Conservation (phyloP, 1,140 invertebrate genomes). For the Caenorhabditis tropicalis region DNA sequence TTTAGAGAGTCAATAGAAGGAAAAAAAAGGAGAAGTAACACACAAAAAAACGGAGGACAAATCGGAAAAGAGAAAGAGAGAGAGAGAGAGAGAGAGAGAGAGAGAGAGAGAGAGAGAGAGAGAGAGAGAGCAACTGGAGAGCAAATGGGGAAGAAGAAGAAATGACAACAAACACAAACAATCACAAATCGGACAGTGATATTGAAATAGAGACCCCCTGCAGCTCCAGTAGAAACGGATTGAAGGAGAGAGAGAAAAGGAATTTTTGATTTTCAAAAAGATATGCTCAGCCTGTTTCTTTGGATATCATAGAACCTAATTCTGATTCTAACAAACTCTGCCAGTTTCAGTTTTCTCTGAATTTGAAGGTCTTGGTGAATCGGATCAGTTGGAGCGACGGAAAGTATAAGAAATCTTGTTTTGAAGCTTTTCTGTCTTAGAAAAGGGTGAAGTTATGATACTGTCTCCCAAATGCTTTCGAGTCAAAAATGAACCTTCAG, state of each 20-base stretch:
- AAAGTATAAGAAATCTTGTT: too few relatives aligned
- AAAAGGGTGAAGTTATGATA: too few relatives aligned
- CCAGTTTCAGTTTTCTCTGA: too few relatives aligned
- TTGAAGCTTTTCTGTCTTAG: too few relatives aligned
- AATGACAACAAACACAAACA: neutral
- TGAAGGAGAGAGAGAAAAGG: neutral
- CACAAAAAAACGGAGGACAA: slow-evolving; percentile 24
- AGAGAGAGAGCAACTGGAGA: neutral
- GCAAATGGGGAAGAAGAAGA: neutral
- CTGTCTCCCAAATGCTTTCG: too few relatives aligned
- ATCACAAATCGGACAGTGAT: slow-evolving; percentile 31
- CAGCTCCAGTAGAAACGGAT: neutral
- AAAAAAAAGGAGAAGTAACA: neutral
- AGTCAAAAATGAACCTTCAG: too few relatives aligned
- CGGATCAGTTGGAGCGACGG: too few relatives aligned
- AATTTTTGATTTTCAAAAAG: neutral
- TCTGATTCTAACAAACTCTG: too few relatives aligned
- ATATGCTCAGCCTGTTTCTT: too few relatives aligned
- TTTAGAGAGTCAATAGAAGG: slow-evolving; percentile 12
- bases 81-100: neutral
- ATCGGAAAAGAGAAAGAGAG: slow-evolving; percentile 10
- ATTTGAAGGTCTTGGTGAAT: too few relatives aligned
- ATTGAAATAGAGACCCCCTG: neutral
- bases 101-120: neutral
- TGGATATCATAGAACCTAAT: too few relatives aligned